Evolutionary conservation across 2,797 vertebrate species (phyloP).

Genomic region (Phalloptychus januarius): DNA sequence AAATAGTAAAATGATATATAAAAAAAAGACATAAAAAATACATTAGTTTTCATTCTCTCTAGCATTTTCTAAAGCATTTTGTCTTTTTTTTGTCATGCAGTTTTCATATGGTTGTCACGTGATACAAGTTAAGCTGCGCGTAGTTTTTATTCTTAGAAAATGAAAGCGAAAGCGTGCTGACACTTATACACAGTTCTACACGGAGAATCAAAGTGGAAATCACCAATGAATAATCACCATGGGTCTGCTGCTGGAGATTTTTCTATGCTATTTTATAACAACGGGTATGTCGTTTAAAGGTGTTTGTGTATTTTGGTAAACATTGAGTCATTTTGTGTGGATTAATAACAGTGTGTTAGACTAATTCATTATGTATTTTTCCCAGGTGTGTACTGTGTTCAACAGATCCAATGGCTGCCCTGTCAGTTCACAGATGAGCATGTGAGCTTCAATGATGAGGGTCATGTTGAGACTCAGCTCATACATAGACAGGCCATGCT

Average conservation of each 20-base stretch:
- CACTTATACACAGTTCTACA: neutral
- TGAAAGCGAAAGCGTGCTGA: slow-evolving; percentile 74
- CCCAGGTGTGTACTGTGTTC: slow-evolving; percentile 56
- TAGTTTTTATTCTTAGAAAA: slow-evolving; percentile 28
- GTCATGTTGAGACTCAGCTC: slow-evolving; percentile 47
- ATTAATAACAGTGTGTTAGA: too few relatives aligned
- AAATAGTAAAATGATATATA: neutral
- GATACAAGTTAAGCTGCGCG: neutral
- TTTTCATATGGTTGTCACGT: neutral
- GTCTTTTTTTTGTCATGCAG: neutral
- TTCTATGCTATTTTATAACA: slow-evolving; percentile 33
- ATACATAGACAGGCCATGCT: slow-evolving; percentile 65
- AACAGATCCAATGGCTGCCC: slow-evolving; percentile 71
- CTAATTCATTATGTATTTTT: neutral
- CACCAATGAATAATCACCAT: slow-evolving; percentile 34
- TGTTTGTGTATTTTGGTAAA: neutral
- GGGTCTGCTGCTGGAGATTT: slow-evolving; percentile 35
- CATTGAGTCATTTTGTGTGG: neutral
- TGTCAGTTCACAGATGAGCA: slow-evolving; percentile 79
- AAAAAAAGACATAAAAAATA: neutral
- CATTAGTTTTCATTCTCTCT: neutral
- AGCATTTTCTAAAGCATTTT: neutral
- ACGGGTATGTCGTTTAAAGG: slow-evolving; percentile 40
- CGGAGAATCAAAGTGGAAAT: neutral
- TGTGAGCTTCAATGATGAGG: slow-evolving; percentile 2